These are phyloP conservation scores for Caranx ignobilis DNA, from an alignment of 2,113 vertebrate species.

Conservation along the genomic window DNA sequence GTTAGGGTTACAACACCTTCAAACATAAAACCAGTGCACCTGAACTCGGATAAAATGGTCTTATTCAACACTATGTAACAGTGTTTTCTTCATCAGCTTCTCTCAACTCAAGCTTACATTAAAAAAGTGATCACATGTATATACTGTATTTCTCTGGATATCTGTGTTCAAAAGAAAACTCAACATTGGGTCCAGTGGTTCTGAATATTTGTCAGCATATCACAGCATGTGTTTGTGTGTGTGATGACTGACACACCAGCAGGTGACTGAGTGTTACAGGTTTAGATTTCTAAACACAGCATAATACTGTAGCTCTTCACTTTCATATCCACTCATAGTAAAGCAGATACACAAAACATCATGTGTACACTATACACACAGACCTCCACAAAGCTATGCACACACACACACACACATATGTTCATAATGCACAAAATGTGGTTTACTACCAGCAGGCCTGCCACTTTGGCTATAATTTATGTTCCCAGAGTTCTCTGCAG, in stretches of 20 bases:
- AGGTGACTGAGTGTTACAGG: not conserved
- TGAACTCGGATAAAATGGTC: not conserved
- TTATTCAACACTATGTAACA: not conserved
- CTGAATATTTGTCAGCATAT: too few relatives aligned
- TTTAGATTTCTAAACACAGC: not conserved
- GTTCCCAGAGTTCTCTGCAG: slow-evolving; percentile 51
- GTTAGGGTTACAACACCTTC: too few relatives aligned
- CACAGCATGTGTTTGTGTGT: too few relatives aligned
- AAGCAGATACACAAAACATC: not conserved
- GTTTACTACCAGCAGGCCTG: slow-evolving; percentile 43
- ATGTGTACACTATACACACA: not conserved
- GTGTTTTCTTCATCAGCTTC: not conserved
- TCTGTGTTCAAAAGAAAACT: too few relatives aligned
- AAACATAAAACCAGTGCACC: too few relatives aligned
- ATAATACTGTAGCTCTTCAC: not conserved
- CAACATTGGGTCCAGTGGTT: too few relatives aligned
- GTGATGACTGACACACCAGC: not conserved
- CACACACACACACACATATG: not conserved
- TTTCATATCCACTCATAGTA: not conserved
- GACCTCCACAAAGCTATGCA: not conserved
- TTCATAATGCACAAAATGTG: slow-evolving; percentile 2
- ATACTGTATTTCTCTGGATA: not conserved
- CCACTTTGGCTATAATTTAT: slow-evolving; percentile 55
- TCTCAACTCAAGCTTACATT: not conserved
- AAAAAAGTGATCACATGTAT: not conserved